Evolutionary conservation across 1,140 invertebrate genomes (phyloP), one percentile per base, ranked within the genome.

Genomic region (Diorhabda sublineata): DNA sequence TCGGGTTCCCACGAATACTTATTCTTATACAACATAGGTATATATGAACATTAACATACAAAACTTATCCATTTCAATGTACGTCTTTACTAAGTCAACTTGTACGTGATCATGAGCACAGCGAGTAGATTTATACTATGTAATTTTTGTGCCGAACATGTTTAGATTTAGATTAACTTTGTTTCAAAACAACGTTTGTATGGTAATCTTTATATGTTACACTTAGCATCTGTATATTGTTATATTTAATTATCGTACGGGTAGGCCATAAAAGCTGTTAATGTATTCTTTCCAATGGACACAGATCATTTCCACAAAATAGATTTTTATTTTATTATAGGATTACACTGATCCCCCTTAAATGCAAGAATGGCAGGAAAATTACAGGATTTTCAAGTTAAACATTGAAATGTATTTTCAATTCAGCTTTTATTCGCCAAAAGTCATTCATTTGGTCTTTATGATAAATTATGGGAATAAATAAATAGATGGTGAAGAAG

Each of bases 1-100:
- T 56, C 67, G 43, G 45, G 61, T 68, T 68, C 67, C 67, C 67
- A 68, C 67, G 67, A 68, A 63, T 68, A 60, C 42, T 60, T 60
- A 60, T 60, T 9, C 6, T n/a, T 42, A 60, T 60, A 60, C 58
- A 26, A 26, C 9, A 7, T 11, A 11, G 11, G 11, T 11, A 42
- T 42, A 41, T 42, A 60, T 42, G 41, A 60, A 26, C 42, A 60
- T 60, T 60, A 60, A 60, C 58, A 60, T 60, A 60, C 58, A 60
- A 60, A 60, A 60, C 58, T 60, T 26, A 26, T 26, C 26, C 26
- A 26, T 26, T 26, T 26, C 58, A 60, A 60, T 42, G 26, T 60
- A 42, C 26, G 42, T 60, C 42, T 60, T 60, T 60, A 56, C 52
- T n/a, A 67, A 67, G 61, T 67, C 47, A 63, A 43, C 67, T 61